phyloP scores from a whole-genome alignment of 2,888 invertebrate species.

The Seira ritae region DNA sequence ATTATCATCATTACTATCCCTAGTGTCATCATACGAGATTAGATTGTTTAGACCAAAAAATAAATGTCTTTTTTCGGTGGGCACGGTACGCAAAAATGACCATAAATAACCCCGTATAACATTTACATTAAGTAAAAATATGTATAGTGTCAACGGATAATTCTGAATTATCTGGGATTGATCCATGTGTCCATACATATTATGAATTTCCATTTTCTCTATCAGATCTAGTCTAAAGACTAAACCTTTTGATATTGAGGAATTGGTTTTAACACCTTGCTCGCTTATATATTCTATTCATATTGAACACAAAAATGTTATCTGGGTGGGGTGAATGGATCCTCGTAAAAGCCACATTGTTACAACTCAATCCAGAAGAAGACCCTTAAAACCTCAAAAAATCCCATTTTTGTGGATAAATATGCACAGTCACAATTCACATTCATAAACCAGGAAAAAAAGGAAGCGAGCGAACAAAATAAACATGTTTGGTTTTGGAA shows the following conservation, averaged over 20 bases:
- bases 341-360: background rate
- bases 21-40: background rate
- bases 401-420: background rate
- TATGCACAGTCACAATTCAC: conserved; percentile 29
- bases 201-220: background rate
- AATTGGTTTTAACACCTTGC: conserved; percentile 9
- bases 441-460: background rate
- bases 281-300: background rate
- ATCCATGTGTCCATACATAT: background rate
- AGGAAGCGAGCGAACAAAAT: background rate
- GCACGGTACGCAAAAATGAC: background rate
- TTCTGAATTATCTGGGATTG: background rate
- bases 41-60: background rate
- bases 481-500: conserved; percentile 11
- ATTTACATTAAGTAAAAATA: background rate
- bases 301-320: too few relatives aligned
- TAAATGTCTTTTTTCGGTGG: background rate
- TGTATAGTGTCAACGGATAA: background rate
- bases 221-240: background rate
- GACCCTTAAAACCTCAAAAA: conserved; percentile 21
- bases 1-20: conserved; percentile 32
- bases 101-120: background rate
- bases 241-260: background rate
- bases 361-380: background rate
- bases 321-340: too few relatives aligned